These are phyloP conservation scores for Drosophila quinaria DNA, from an alignment of 2,888 invertebrate species.

Conservation along the genomic window DNA sequence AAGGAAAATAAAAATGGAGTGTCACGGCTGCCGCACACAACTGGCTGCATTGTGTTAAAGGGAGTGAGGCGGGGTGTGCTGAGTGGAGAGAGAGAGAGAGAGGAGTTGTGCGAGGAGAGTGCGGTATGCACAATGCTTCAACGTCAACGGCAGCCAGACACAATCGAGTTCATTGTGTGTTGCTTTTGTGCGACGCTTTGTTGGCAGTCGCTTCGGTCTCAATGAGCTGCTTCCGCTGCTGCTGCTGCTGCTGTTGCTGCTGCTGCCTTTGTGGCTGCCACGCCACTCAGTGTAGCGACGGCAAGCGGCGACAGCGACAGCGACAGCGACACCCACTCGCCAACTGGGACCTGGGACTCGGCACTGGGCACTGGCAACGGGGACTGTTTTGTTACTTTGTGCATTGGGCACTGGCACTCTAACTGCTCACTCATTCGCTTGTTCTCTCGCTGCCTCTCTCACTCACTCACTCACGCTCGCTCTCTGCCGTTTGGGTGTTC, in stretches of 20 bases:
- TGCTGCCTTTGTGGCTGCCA: constrained; percentile 3
- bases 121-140: constrained; percentile 16
- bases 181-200: constrained; percentile 32
- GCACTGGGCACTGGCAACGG: constrained; percentile 17
- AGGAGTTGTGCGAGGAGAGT: not conserved
- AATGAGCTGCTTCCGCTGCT: constrained; percentile 65
- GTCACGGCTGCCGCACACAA: constrained; percentile 71
- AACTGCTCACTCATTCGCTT: constrained; percentile 23
- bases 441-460: constrained; percentile 8
- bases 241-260: constrained; percentile 47
- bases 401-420: constrained; percentile 8
- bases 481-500: constrained; percentile 26
- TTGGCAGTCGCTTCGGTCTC: constrained; percentile 41
- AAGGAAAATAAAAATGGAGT: constrained; percentile 77
- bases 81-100: not conserved
- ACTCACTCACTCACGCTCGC: constrained; percentile 22
- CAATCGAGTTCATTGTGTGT: constrained; percentile 53
- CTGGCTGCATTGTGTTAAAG: constrained; percentile 37
- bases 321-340: constrained; percentile 59
- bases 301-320: constrained; percentile 47
- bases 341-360: constrained; percentile 25
- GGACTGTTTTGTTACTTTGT: constrained; percentile 9
- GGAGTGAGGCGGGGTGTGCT: not conserved
- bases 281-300: not conserved
- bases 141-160: constrained; percentile 49